A percentile compares a stretch with the other conserved stretches of the same genome.
These are phyloP conservation scores for Eristalinus aeneus DNA, from an alignment of 2,888 invertebrate genomes.

Conservation along the genomic window DNA sequence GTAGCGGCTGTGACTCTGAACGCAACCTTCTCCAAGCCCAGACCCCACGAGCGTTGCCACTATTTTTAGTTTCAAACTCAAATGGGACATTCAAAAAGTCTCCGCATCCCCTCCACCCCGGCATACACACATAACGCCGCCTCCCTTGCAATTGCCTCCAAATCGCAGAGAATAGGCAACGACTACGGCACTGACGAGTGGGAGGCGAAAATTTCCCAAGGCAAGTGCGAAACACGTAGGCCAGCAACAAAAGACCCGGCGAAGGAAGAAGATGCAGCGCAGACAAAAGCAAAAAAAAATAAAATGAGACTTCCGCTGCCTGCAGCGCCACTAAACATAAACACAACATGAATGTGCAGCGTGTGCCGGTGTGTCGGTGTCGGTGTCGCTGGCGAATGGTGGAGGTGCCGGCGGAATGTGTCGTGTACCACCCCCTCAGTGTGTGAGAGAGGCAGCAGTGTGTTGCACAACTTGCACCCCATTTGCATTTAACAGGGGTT, in stretches of 20 bases:
- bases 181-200: background rate
- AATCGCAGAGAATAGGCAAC: slow-evolving; percentile 4
- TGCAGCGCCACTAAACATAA: slow-evolving; percentile 66
- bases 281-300: slow-evolving; percentile 66
- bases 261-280: slow-evolving; percentile 52
- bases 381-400: slow-evolving; percentile 1
- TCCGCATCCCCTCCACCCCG: background rate
- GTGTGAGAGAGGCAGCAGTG: slow-evolving; percentile 17
- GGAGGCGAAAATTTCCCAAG: slow-evolving; percentile 39
- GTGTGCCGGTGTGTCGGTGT: slow-evolving; percentile 16
- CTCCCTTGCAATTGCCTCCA: slow-evolving; percentile 39
- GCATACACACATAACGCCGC: background rate
- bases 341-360: slow-evolving; percentile 64
- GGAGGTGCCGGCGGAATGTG: slow-evolving; percentile 13
- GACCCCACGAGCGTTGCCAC: slow-evolving; percentile 46
- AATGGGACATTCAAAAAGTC: slow-evolving; percentile 65
- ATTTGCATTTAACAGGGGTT: slow-evolving; percentile 65
- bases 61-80: slow-evolving; percentile 68
- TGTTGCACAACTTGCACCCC: slow-evolving; percentile 61
- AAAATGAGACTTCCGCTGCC: slow-evolving; percentile 71
- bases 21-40: slow-evolving; percentile 37
- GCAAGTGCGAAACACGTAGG: slow-evolving; percentile 63
- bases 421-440: background rate
- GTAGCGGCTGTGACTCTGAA: slow-evolving; percentile 3
- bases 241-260: slow-evolving; percentile 55